Conservation (phyloP, 1,140 invertebrate species). For the Drosophila fuyamai region DNA sequence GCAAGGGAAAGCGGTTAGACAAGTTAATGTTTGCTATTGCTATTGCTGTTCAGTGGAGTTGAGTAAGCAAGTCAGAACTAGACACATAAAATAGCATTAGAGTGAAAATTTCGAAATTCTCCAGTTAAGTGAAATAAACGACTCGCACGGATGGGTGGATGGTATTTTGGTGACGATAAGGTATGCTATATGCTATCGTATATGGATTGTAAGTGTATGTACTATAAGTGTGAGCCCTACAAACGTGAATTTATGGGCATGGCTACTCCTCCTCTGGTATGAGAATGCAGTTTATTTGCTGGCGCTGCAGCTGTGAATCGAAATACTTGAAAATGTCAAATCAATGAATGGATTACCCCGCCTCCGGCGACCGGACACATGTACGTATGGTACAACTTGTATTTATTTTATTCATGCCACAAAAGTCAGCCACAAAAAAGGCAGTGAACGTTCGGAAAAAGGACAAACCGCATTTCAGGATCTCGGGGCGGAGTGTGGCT, state of each 20-base stretch:
- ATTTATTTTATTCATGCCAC: conserved; percentile 45
- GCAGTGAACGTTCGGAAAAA: conserved; percentile 6
- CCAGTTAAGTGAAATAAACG: conserved; percentile 50
- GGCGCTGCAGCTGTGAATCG: conserved; percentile 14
- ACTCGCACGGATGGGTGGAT: conserved; percentile 11
- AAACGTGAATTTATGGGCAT: conserved; percentile 14
- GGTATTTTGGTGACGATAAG: neutral
- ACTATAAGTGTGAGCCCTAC: neutral
- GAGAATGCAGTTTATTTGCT: conserved; percentile 8
- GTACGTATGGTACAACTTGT: conserved; percentile 8
- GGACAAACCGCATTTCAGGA: conserved; percentile 25
- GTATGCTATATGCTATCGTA: neutral
- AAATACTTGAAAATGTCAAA: conserved; percentile 45
- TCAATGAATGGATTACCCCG: conserved; percentile 39
- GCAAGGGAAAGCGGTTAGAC: conserved; percentile 7
- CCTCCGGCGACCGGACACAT: neutral
- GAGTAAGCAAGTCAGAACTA: conserved; percentile 31
- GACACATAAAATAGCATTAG: conserved; percentile 60
- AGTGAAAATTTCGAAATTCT: conserved; percentile 28
- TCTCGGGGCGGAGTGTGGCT: conserved; percentile 19
- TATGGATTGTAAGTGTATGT: neutral
- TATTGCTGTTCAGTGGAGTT: neutral
- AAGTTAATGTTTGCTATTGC: conserved; percentile 18
- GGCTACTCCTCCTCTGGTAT: neutral
- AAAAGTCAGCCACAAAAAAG: conserved; percentile 55